phyloP scores from a whole-genome alignment of 1,140 invertebrate genomes.

The Glossosoma conforme region DNA sequence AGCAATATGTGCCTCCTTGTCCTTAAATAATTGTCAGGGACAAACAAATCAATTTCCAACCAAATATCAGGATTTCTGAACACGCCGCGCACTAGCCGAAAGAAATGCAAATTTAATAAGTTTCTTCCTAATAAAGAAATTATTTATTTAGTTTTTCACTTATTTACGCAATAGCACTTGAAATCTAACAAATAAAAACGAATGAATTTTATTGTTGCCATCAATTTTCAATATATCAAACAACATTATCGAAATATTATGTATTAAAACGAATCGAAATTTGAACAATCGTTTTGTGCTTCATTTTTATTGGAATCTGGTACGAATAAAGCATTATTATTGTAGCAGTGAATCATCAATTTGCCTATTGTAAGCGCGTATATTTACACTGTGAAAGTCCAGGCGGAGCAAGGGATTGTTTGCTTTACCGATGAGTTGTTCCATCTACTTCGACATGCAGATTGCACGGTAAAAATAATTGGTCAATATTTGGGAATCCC shows the following conservation, averaged over 20 bases:
- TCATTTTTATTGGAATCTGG: conserved; percentile 3
- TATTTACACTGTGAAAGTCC: neutral
- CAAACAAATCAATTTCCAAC: too few species aligned
- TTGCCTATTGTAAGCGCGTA: neutral
- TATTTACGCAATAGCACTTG: too few species aligned
- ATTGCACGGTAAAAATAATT: neutral
- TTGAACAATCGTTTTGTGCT: neutral
- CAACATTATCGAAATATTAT: too few species aligned
- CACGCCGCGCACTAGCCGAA: too few species aligned
- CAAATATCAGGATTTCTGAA: too few species aligned
- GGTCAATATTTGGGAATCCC: neutral
- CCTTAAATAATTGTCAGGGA: too few species aligned
- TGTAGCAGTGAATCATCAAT: conserved; percentile 3
- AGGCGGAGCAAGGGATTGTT: neutral
- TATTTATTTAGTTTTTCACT: too few species aligned
- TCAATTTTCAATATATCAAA: neutral
- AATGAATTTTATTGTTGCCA: neutral
- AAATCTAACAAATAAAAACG: too few species aligned
- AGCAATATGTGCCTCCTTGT: too few species aligned
- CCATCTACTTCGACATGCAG: neutral
- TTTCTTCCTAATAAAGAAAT: too few species aligned
- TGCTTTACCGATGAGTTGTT: neutral
- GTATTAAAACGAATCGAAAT: too few species aligned
- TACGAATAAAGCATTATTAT: conserved; percentile 8
- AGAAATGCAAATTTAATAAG: too few species aligned